Percentiles rank a stretch among this genome's conserved stretches.
phyloP scores from a whole-genome alignment of 1,140 invertebrate species.

The Propsilocerus akamusi region DNA sequence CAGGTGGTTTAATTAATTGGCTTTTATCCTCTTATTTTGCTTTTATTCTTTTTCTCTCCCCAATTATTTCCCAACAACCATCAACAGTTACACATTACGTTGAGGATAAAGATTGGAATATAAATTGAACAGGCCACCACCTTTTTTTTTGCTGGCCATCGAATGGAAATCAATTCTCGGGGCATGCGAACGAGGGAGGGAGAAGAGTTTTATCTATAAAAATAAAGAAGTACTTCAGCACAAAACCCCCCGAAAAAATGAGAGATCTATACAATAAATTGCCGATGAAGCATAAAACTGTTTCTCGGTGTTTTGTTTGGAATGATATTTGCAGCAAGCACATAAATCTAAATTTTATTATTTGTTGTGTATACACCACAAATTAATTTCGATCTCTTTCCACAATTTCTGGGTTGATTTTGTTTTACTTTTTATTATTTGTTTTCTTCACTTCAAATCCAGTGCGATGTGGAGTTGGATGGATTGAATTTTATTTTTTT shows the following conservation, averaged over 20 bases:
- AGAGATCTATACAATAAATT: too few species aligned
- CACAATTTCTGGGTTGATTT: background rate
- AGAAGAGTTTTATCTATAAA: too few species aligned
- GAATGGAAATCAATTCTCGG: too few species aligned
- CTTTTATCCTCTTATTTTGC: slow-evolving; percentile 2
- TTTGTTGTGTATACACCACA: background rate
- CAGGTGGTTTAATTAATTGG: slow-evolving; percentile 3
- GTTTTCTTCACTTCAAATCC: background rate
- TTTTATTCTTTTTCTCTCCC: slow-evolving; percentile 1
- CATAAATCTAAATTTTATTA: slow-evolving; percentile 4
- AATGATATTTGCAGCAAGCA: background rate
- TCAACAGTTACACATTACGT: background rate
- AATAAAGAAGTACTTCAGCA: too few species aligned
- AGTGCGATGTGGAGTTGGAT: too few species aligned
- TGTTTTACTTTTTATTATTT: background rate
- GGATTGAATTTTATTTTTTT: too few species aligned
- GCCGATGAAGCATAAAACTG: too few species aligned
- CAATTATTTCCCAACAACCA: background rate
- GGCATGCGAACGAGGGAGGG: too few species aligned
- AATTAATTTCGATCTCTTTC: slow-evolving; percentile 1
- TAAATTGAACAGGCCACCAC: background rate
- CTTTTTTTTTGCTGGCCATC: too few species aligned
- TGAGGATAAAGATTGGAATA: background rate
- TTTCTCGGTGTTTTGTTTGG: too few species aligned
- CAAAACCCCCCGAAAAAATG: too few species aligned